Conservation (phyloP, 2,888 invertebrate species). For the Sinodicranocentrus sp. region DNA sequence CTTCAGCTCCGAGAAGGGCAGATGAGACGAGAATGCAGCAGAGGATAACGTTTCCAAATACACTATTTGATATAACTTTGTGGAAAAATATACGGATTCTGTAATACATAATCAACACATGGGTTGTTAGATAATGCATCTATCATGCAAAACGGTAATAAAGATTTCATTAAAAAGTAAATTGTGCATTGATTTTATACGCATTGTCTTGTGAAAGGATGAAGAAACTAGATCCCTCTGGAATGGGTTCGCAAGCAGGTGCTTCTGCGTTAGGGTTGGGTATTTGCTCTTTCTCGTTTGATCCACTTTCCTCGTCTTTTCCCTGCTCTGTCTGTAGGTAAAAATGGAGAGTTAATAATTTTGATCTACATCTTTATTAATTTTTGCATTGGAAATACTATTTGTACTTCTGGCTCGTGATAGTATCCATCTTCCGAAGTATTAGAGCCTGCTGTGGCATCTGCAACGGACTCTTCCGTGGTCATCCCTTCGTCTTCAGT, state of each 20-base stretch:
- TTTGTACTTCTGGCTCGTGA: conserved; percentile 29
- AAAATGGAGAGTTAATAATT: not conserved
- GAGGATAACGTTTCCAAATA: conserved; percentile 71
- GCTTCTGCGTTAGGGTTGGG: conserved; percentile 31
- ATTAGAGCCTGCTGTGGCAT: conserved; percentile 68
- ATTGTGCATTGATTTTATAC: not conserved
- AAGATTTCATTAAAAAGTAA: not conserved
- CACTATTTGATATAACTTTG: conserved; percentile 68
- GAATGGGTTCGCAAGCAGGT: conserved; percentile 64
- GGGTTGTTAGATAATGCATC: not conserved
- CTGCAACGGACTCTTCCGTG: conserved; percentile 64
- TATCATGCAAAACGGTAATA: not conserved
- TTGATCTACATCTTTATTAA: conserved; percentile 12
- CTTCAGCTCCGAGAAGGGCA: conserved; percentile 64
- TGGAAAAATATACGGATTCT: conserved; percentile 68
- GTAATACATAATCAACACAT: too few relatives aligned
- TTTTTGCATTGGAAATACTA: not conserved
- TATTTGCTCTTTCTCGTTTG: conserved; percentile 39
- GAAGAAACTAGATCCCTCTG: conserved; percentile 74
- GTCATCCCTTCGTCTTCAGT: conserved; percentile 61
- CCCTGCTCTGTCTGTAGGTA: conserved; percentile 23
- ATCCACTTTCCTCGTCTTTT: conserved; percentile 32
- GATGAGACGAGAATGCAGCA: conserved; percentile 69
- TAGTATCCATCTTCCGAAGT: conserved; percentile 64
- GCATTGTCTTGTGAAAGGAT: conserved; percentile 72